Evolutionary conservation across 2,888 invertebrate genomes (phyloP), one percentile per base, ranked within the genome.

Genomic region (Mycogona germanica): DNA sequence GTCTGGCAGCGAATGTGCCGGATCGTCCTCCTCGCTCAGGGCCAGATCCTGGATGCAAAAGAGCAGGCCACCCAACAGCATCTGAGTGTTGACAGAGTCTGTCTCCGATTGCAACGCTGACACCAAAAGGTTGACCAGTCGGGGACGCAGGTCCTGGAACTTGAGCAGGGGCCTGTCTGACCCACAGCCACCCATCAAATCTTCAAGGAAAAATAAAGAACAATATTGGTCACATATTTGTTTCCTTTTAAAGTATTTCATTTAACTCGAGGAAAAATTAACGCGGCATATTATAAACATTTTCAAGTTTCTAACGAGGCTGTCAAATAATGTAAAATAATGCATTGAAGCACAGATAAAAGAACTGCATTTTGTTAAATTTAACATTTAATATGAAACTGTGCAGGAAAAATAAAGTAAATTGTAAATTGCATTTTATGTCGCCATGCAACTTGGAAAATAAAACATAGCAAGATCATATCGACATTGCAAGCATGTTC

Each of bases 71-170:
- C 87, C 80, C 35, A 92, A 72, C 32, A 91, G 71, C 82, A 89
- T 85, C 66, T 91, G 89, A 2, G 87, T 84, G 69, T 92, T 92
- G 60, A 80, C 78, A 0, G 87, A 78, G 72, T 92, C 91, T 0
- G 78, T 78, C 70, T 92, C 91, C 44, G 83, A 82, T 72, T 85
- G 82, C 23, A 92, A 72, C 2, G 88, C 85, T 66, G 82, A 84
- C 69, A 87, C 82, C 19, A 92, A 72, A 26, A 88, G 76, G 68
- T 88, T 86, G 72, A 85, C 81, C 9, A 87, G 72, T 35, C 83
- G 75, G 0, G 85, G 78, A 65, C 85, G 84, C 5, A 87, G 71
- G 62, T 66, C 67, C 19, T 60, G 59, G 54, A 64, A 64, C 44
- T 62, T 63, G 9, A 59, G 53, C 25, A 35, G 55, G 17, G 60